Base-by-base conservation (phyloP, 2,888 invertebrate species). In the Nemapogon koenigi region DNA sequence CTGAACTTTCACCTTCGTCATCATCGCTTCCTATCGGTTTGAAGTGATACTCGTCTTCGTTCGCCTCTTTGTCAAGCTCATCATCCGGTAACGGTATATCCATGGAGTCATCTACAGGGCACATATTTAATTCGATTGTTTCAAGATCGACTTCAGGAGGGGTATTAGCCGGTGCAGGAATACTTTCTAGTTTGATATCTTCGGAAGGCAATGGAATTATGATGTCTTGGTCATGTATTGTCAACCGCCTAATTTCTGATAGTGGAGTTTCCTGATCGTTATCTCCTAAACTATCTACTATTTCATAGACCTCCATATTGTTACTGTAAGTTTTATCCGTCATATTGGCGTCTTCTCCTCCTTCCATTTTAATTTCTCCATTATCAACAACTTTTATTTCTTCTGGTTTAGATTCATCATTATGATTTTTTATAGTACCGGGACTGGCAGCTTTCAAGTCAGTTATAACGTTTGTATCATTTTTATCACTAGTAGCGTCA, bases 401-500 rank as follows among this genome's bases (percentile, higher is more conserved):
- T 2, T 59, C 36, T 16, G 36, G 8, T 29, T 40, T 67, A 39
- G 57, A 46, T 43, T 64, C 63, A 6, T 62, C 72, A 39, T 82
- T 70, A 28, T 37, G 35, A 51, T 82, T 82, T 33, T 81, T 83
- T 39, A 87, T 87, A 0, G 90, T 90, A 42, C 89, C 90, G 1
- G 91, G 91, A 43, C 91, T 91, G 4, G 91, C 87, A 25, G 91
- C 89, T 63, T 91, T 91, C 29, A 91, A 68, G 59, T 91, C 91
- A 36, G 83, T 87, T 0, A 69, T 26, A 49, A 58, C 51, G 10
- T 49, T 38, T 47, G 62, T 70, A 1, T 55, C 66, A 41, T 66
- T 67, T 1, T 71, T 72, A 15, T 67, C 48, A n/a, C 49, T 48
- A 1, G 54, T 42, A 1, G 60, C 59, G n/a, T n/a, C n/a, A n/a